Base-by-base conservation (phyloP, 92 coral and sea anemone species). In the Meandrina meandrites region DNA sequence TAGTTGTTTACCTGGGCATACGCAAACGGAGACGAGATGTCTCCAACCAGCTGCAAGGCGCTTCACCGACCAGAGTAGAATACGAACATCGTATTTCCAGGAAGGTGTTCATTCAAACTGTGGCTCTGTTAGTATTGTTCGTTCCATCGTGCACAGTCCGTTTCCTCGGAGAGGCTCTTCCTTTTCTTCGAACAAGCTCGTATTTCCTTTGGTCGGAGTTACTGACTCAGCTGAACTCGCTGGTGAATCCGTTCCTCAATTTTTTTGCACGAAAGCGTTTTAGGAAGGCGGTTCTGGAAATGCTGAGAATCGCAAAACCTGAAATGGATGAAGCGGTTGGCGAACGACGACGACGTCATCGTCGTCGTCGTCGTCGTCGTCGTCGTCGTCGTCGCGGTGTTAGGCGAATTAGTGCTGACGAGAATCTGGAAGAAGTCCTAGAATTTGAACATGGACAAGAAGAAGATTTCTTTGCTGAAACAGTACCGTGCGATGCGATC, bases 121-220 rank as follows among this genome's bases (percentile, higher is more conserved):
- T 74, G 36, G 78, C 18, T 47, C 5, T 42, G 21, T 74, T 74
- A 10, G 24, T 19, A 22, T 74, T 17, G 4, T 74, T 17, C 47
- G 24, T 37, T n/a, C 78, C 78, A 36, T 74, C 32, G 50, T 19
- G 34, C n/a, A 19, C 34, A 5, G 51, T 74, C 37, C 78, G 36
- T 36, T 42, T 37, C 28, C 24, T 19, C 27, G 78, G 78, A 36
- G 24, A 74, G 48, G 50, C 12, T 74, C 13, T 34, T 0, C 78
- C 78, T 12, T 74, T 74, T n/a, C 78, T 74, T 74, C 78, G 78
- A 28, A 74, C 78, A 74, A 74, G 53, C 78, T 74, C 78, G 5
- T 74, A 0, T 36, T 74, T 74, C 78, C 78, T 51, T 34, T 18
- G 51, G 30, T 74, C 78, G 48, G 78, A 74, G 78, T 22, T 74